These are phyloP conservation scores for Rhingia campestris DNA, from an alignment of 2,888 invertebrate species.

Conservation along the genomic window DNA sequence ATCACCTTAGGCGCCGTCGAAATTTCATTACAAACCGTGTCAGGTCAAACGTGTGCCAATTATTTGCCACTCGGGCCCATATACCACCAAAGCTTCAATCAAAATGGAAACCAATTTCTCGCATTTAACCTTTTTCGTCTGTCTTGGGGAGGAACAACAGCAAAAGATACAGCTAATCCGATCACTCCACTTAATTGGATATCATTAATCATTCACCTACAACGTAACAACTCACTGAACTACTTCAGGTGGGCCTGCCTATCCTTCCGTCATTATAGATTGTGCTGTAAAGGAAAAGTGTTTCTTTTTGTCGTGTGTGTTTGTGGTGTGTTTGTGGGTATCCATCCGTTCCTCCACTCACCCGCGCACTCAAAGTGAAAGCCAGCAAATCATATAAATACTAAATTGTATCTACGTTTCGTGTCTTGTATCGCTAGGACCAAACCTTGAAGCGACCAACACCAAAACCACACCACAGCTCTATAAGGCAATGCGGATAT, in stretches of 20 bases:
- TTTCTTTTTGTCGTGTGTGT: constrained; percentile 2
- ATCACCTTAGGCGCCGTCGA: no score
- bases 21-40: neutral
- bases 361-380: constrained; percentile 48
- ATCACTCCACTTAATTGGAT: constrained; percentile 48
- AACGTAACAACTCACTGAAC: constrained; percentile 60
- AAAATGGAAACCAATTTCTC: constrained; percentile 4
- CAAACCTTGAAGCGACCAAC: constrained; percentile 24
- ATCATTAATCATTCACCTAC: constrained; percentile 57
- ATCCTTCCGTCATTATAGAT: constrained; percentile 35
- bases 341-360: constrained; percentile 3
- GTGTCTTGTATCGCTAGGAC: constrained; percentile 48
- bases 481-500: constrained; percentile 20
- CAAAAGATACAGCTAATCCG: constrained; percentile 22
- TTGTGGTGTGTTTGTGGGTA: no score
- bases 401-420: constrained; percentile 28
- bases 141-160: neutral
- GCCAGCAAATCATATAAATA: constrained; percentile 12
- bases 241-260: constrained; percentile 36
- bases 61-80: neutral
- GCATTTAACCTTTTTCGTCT: constrained; percentile 38
- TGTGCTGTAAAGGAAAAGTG: constrained; percentile 10
- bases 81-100: constrained; percentile 6
- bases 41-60: constrained; percentile 19
- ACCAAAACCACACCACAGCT: neutral